These are phyloP conservation scores for Acipenser ruthenus DNA, from an alignment of 2,797 vertebrate species.

Conservation along the genomic window DNA sequence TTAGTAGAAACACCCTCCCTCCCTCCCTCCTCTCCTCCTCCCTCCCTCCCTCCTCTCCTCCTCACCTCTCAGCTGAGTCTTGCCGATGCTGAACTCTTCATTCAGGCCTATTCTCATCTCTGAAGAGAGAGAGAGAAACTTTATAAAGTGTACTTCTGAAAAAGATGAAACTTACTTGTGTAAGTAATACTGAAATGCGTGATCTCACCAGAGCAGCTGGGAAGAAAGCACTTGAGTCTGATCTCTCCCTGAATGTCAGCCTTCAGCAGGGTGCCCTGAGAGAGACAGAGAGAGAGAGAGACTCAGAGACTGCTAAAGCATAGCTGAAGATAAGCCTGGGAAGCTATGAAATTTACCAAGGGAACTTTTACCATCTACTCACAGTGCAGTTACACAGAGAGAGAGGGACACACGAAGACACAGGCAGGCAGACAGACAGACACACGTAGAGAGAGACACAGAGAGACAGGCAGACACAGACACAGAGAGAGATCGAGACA, in stretches of 20 bases:
- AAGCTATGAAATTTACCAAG: no score
- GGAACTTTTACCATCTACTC: no score
- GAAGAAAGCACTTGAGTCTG: constrained; percentile 75
- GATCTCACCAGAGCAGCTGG: constrained; percentile 66
- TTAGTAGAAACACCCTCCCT: background rate
- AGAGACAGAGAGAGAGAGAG: background rate
- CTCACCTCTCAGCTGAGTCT: constrained; percentile 72
- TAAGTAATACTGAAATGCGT: background rate
- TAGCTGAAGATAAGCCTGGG: background rate
- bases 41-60: constrained; percentile 45
- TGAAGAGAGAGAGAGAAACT: constrained; percentile 20
- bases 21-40: no score
- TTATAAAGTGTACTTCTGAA: background rate
- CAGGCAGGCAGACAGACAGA: background rate
- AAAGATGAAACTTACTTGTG: no score
- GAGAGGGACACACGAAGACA: background rate
- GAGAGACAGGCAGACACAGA: no score
- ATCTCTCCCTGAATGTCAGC: constrained; percentile 76
- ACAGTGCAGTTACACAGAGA: no score
- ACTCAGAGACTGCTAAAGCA: background rate
- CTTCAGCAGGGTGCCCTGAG: constrained; percentile 76
- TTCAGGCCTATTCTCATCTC: constrained; percentile 81
- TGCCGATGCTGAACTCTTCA: constrained; percentile 82
- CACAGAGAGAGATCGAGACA: no score
- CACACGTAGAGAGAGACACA: no score